Evolutionary conservation across 2,113 vertebrate genomes (phyloP).

Genomic region (Sceloporus undulatus): DNA sequence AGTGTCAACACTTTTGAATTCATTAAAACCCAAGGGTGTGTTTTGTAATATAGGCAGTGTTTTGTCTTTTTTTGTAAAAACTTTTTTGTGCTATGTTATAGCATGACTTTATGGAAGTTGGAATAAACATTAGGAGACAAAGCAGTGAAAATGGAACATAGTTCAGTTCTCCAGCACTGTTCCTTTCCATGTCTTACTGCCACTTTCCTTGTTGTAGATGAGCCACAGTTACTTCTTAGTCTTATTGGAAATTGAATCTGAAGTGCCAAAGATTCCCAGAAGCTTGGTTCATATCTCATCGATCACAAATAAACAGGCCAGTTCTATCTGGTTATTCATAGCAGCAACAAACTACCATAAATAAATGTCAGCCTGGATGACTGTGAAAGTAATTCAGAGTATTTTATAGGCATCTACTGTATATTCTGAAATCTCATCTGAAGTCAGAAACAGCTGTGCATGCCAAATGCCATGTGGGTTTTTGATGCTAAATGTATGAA

Average conservation of each 20-base stretch:
- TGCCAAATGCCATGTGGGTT: conserved; percentile 33
- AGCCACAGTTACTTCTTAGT: conserved; percentile 63
- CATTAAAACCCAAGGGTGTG: background rate
- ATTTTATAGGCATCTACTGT: conserved; percentile 57
- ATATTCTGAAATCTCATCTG: conserved; percentile 47
- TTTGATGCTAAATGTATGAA: conserved; percentile 53
- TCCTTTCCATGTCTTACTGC: conserved; percentile 31
- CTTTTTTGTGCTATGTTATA: conserved; percentile 34
- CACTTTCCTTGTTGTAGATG: conserved; percentile 26
- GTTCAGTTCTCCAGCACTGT: background rate
- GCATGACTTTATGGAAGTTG: conserved; percentile 35
- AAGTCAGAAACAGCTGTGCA: conserved; percentile 55
- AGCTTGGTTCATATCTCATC: conserved; percentile 60
- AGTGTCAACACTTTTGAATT: background rate
- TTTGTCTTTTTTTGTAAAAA: background rate
- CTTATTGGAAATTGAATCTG: conserved; percentile 66
- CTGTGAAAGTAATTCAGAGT: conserved; percentile 49
- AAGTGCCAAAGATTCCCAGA: conserved; percentile 66
- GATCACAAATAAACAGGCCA: conserved; percentile 67
- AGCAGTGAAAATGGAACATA: conserved; percentile 48
- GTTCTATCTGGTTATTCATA: conserved; percentile 63
- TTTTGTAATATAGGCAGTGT: conserved; percentile 3
- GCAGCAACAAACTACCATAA: conserved; percentile 64
- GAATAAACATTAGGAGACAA: conserved; percentile 47
- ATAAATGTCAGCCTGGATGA: conserved; percentile 70